Conservation (phyloP, 2,888 invertebrate genomes). For the Eupelmus urozonus region DNA sequence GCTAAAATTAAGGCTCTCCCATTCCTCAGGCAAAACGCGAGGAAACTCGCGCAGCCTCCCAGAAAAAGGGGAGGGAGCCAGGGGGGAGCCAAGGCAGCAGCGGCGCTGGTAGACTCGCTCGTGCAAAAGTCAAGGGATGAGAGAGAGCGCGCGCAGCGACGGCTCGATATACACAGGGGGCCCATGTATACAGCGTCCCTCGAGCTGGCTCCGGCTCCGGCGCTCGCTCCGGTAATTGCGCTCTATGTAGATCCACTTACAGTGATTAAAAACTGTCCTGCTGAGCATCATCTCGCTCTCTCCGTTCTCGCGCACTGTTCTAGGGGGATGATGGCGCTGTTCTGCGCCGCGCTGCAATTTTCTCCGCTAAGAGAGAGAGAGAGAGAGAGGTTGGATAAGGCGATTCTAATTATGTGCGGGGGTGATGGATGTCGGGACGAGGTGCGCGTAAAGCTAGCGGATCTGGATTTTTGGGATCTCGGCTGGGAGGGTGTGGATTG, state of each 20-base stretch:
- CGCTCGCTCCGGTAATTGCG: constrained; percentile 73
- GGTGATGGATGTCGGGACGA: background rate
- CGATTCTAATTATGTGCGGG: constrained; percentile 22
- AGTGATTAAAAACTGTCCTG: constrained; percentile 78
- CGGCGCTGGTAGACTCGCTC: too few relatives aligned
- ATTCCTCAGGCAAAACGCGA: too few relatives aligned
- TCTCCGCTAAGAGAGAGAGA: background rate
- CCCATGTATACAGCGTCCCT: constrained; percentile 70
- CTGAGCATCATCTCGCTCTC: constrained; percentile 59
- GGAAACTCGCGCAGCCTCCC: too few relatives aligned
- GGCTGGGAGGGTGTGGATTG: too few relatives aligned
- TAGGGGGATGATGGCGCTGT: background rate
- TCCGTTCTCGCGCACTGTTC: background rate
- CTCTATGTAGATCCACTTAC: constrained; percentile 78
- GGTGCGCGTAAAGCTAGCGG: too few relatives aligned
- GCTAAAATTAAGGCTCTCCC: too few relatives aligned
- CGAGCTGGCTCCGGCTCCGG: background rate
- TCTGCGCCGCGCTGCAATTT: constrained; percentile 1
- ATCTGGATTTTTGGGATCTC: too few relatives aligned
- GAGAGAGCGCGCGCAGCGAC: constrained; percentile 22
- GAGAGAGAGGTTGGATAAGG: background rate
- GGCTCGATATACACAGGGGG: constrained; percentile 73
- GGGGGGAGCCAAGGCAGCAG: too few relatives aligned
- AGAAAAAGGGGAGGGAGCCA: too few relatives aligned
- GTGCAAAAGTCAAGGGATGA: background rate